phyloP scores from a whole-genome alignment of 2,888 invertebrate species.

The Eupithecia tripunctaria region DNA sequence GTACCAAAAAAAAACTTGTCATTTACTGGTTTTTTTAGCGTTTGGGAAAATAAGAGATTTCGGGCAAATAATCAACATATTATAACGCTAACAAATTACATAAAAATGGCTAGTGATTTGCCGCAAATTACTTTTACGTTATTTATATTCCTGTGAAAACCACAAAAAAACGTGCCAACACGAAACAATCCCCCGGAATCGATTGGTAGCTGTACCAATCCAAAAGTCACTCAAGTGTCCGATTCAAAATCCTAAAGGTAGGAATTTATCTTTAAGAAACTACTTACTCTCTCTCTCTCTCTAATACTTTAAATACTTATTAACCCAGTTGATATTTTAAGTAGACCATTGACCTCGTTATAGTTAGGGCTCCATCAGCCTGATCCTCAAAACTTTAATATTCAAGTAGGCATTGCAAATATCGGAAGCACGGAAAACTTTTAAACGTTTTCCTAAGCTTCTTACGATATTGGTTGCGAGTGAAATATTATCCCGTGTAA shows the following conservation, averaged over 20 bases:
- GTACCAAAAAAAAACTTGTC: too few relatives aligned
- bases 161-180: not conserved
- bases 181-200: not conserved
- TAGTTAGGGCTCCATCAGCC: not conserved
- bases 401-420: conserved; percentile 34
- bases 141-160: too few relatives aligned
- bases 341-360: not conserved
- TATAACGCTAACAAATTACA: too few relatives aligned
- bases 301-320: not conserved
- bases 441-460: conserved; percentile 39
- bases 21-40: too few relatives aligned
- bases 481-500: conserved; percentile 43
- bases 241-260: not conserved
- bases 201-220: too few relatives aligned
- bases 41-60: too few relatives aligned
- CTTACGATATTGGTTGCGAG: conserved; percentile 46
- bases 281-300: too few relatives aligned
- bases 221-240: not conserved
- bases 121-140: too few relatives aligned
- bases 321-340: not conserved
- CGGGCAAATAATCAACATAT: too few relatives aligned
- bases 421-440: conserved; percentile 31
- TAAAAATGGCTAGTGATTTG: too few relatives aligned
- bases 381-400: conserved; percentile 21
- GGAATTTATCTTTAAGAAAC: not conserved